phyloP scores from a whole-genome alignment of 2,888 invertebrate genomes.

The Drosophila fungiperda region DNA sequence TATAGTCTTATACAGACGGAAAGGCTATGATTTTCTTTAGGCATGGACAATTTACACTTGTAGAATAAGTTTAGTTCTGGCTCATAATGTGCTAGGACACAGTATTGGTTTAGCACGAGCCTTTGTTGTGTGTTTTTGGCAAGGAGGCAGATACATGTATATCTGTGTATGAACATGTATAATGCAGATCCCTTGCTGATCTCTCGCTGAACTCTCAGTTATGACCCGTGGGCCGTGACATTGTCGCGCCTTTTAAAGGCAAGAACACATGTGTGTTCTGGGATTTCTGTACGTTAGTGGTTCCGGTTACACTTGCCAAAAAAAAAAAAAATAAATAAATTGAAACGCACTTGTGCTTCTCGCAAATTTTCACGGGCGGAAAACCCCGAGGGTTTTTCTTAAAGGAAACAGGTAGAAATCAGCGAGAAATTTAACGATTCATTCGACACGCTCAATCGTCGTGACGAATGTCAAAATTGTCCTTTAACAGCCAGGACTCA shows the following conservation, averaged over 20 bases:
- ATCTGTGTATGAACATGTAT: background rate
- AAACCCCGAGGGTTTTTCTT: slow-evolving; percentile 45
- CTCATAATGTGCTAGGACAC: slow-evolving; percentile 33
- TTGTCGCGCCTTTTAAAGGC: slow-evolving; percentile 48
- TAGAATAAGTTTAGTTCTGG: slow-evolving; percentile 33
- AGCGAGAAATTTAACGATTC: slow-evolving; percentile 25
- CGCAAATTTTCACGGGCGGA: slow-evolving; percentile 50
- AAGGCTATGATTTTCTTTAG: background rate
- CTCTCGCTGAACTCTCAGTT: slow-evolving; percentile 33
- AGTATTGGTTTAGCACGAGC: background rate
- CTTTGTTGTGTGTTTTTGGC: slow-evolving; percentile 14
- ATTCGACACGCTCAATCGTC: slow-evolving; percentile 60
- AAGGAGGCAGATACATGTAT: slow-evolving; percentile 1
- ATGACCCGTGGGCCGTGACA: slow-evolving; percentile 48
- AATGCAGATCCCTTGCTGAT: slow-evolving; percentile 22
- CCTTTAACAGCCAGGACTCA: slow-evolving; percentile 18
- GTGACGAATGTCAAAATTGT: slow-evolving; percentile 39
- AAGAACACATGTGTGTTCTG: slow-evolving; percentile 40
- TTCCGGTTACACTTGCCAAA: slow-evolving; percentile 55
- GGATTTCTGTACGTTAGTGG: slow-evolving; percentile 9
- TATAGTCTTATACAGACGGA: too few relatives aligned
- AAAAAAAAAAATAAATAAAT: background rate
- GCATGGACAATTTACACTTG: background rate
- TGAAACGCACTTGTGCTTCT: slow-evolving; percentile 43
- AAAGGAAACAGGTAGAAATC: slow-evolving; percentile 57